These are phyloP conservation scores for Sinohyriopsis cumingii DNA, from an alignment of 2,888 invertebrate genomes.

Conservation along the genomic window DNA sequence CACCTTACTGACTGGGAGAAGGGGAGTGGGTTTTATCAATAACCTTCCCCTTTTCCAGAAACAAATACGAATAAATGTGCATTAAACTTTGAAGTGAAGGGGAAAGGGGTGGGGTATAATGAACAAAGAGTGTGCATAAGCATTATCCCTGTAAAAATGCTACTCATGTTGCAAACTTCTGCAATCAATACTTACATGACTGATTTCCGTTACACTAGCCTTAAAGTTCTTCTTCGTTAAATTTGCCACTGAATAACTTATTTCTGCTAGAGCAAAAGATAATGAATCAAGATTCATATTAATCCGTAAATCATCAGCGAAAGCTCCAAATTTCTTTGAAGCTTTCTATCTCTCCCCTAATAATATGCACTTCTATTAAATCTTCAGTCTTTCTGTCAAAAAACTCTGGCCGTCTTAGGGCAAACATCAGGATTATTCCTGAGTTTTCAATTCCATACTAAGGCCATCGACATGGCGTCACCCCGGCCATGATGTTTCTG, in stretches of 20 bases:
- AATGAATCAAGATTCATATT: conserved; percentile 88
- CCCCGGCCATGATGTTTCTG: conserved; percentile 56
- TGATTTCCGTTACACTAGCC: conserved; percentile 89
- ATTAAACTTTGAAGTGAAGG: too few species aligned
- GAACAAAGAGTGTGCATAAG: too few species aligned
- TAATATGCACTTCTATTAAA: conserved; percentile 23
- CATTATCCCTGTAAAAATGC: too few species aligned
- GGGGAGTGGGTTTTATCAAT: too few species aligned
- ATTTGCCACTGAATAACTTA: conserved; percentile 96
- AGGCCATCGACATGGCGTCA: conserved; percentile 61
- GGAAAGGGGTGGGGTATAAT: too few species aligned
- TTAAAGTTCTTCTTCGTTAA: conserved; percentile 96
- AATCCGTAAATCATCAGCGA: conserved; percentile 81
- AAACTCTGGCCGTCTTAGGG: conserved; percentile 32
- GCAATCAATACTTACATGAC: conserved; percentile 81
- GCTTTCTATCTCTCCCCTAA: conserved; percentile 56
- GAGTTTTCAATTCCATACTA: conserved; percentile 33
- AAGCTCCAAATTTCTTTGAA: conserved; percentile 84
- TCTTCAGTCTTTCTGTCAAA: conserved; percentile 38
- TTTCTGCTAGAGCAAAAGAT: conserved; percentile 98
- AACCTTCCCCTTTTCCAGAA: too few species aligned
- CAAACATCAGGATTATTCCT: conserved; percentile 53
- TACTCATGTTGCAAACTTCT: not conserved
- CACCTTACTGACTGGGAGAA: too few species aligned
- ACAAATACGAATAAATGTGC: too few species aligned